Conservation (phyloP, 2,113 vertebrate genomes). For the Sylvietta virens region DNA sequence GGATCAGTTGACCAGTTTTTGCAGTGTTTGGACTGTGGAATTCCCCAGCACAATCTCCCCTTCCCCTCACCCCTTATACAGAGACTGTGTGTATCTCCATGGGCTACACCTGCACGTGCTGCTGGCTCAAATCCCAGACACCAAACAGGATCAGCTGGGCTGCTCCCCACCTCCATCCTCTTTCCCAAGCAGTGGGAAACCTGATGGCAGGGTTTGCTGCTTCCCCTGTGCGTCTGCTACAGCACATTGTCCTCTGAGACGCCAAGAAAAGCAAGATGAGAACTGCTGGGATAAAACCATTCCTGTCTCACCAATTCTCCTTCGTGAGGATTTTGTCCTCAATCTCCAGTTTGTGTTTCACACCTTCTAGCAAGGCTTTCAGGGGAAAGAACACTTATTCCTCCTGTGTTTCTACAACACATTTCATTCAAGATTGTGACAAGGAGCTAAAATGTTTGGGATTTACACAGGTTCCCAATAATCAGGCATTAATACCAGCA, state of each 20-base stretch:
- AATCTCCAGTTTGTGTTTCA: background rate
- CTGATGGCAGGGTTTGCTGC: fast-evolving
- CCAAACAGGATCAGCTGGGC: background rate
- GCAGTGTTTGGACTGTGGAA: background rate
- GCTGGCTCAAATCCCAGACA: background rate
- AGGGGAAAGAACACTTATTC: background rate
- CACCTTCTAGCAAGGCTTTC: background rate
- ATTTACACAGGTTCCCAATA: background rate
- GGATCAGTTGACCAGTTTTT: fast-evolving
- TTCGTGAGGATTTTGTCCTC: background rate
- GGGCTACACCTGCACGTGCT: background rate
- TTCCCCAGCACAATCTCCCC: background rate
- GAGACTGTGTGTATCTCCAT: fast-evolving
- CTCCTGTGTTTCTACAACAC: background rate
- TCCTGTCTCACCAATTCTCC: background rate
- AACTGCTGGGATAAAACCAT: background rate
- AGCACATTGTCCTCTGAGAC: background rate
- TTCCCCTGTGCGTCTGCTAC: fast-evolving
- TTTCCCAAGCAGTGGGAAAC: background rate
- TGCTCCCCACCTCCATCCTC: background rate
- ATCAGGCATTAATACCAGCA: background rate
- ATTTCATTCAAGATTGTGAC: background rate
- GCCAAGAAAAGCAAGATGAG: background rate
- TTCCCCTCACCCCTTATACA: fast-evolving
- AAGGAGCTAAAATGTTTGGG: background rate